A percentile compares a stretch with the other conserved stretches of the same genome.
Evolutionary conservation across 2,888 invertebrate species (phyloP).

Genomic region (Tenthredo notha): DNA sequence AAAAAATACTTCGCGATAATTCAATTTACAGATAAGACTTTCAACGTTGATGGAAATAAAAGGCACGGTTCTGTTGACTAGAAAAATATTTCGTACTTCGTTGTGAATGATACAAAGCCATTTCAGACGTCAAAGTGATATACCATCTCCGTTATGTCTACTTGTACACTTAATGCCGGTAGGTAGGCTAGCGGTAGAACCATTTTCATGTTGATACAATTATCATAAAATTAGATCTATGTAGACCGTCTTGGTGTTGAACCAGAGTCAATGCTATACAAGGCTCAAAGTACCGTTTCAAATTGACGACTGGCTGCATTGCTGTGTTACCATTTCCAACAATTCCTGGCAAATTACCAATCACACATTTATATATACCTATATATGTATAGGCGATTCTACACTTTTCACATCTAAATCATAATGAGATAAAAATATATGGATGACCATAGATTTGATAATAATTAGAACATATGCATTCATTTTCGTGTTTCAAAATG

Average conservation of each 20-base stretch:
- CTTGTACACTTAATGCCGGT: background rate
- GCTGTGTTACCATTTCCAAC: constrained; percentile 1
- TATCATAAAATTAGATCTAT: constrained; percentile 37
- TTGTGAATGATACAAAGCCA: constrained; percentile 15
- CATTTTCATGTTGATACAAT: constrained; percentile 38
- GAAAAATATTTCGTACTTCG: background rate
- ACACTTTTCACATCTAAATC: background rate
- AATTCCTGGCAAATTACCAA: constrained; percentile 14
- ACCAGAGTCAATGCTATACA: background rate
- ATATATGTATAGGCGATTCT: too few species aligned
- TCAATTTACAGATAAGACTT: background rate
- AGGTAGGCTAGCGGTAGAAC: constrained; percentile 20
- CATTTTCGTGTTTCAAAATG: background rate
- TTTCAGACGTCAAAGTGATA: constrained; percentile 17
- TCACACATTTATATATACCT: background rate
- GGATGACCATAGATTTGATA: background rate
- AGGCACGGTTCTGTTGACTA: background rate
- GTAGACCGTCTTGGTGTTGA: constrained; percentile 46
- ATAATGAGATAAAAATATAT: background rate
- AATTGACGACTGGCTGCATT: constrained; percentile 26
- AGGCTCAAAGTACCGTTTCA: constrained; percentile 32
- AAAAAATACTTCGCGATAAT: background rate
- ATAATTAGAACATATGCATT: background rate
- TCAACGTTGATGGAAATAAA: background rate
- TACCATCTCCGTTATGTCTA: constrained; percentile 26